Conservation (phyloP, 1,140 invertebrate genomes). For the Trichogramma pretiosum region DNA sequence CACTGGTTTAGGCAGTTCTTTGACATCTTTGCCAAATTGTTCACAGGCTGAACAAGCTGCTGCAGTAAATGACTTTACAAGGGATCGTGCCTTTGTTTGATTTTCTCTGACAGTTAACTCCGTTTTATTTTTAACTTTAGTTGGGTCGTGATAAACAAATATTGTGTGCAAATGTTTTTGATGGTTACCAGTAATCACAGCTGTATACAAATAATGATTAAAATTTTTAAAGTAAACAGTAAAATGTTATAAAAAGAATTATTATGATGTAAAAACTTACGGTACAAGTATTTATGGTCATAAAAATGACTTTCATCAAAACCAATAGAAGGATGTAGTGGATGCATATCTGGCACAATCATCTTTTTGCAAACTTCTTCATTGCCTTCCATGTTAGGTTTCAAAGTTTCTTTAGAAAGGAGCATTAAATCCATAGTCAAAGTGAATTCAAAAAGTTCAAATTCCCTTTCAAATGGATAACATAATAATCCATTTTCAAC, state of each 20-base stretch:
- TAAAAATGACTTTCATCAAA: constrained; percentile 59
- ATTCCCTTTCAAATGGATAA: constrained; percentile 47
- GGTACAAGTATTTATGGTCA: constrained; percentile 51
- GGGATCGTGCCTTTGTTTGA: constrained; percentile 57
- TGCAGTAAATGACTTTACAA: constrained; percentile 64
- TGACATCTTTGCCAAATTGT: constrained; percentile 58
- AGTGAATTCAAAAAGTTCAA: constrained; percentile 55
- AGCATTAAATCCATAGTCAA: constrained; percentile 56
- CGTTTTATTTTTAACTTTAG: constrained; percentile 56
- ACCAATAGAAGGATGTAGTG: constrained; percentile 60
- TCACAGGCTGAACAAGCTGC: constrained; percentile 62
- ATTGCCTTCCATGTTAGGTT: constrained; percentile 40
- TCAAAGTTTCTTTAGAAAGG: constrained; percentile 52
- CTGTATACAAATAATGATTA: constrained; percentile 40
- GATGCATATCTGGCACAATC: constrained; percentile 60
- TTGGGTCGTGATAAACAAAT: constrained; percentile 57
- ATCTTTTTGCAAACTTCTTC: constrained; percentile 32
- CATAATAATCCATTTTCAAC: constrained; percentile 48
- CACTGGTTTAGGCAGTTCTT: constrained; percentile 65
- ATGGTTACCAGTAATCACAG: constrained; percentile 46
- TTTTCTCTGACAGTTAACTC: constrained; percentile 54
- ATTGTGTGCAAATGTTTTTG: constrained; percentile 58
- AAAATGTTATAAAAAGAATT: background rate
- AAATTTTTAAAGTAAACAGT: background rate
- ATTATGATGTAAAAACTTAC: constrained; percentile 50